These are phyloP conservation scores for Omphaloscelis lunosa DNA, from an alignment of 2,888 invertebrate genomes.

Conservation along the genomic window DNA sequence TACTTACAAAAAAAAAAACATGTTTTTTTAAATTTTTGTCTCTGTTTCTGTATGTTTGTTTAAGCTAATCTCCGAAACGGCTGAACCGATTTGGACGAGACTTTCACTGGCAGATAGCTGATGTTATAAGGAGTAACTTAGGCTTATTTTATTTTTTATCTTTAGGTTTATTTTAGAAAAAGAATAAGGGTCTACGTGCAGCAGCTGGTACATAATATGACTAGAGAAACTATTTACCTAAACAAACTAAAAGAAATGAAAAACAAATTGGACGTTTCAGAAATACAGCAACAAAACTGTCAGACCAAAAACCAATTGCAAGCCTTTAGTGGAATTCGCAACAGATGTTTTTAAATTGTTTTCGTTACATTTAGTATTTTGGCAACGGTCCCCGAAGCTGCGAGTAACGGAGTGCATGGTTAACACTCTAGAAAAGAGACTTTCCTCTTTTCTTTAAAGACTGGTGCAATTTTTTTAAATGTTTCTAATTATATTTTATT, in stretches of 20 bases:
- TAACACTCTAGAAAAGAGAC: slow-evolving; percentile 8
- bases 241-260: slow-evolving; percentile 3
- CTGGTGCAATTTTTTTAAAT: too few relatives aligned
- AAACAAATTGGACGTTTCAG: slow-evolving; percentile 2
- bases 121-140: too few relatives aligned
- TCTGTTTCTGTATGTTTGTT: too few relatives aligned
- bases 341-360: slow-evolving; percentile 31
- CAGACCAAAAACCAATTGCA: slow-evolving; percentile 32
- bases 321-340: slow-evolving; percentile 17
- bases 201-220: not conserved
- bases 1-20: too few relatives aligned
- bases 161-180: too few relatives aligned
- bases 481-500: too few relatives aligned
- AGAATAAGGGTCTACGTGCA: too few relatives aligned
- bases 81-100: too few relatives aligned
- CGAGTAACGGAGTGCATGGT: not conserved
- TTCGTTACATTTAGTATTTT: slow-evolving; percentile 38
- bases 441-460: not conserved
- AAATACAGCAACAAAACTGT: slow-evolving; percentile 9
- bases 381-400: slow-evolving; percentile 24
- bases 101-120: too few relatives aligned
- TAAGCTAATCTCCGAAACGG: too few relatives aligned
- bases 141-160: too few relatives aligned
- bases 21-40: too few relatives aligned
- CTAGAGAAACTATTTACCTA: slow-evolving; percentile 2